phyloP scores from a whole-genome alignment of 2,113 vertebrate species.

The Cervus canadensis region DNA sequence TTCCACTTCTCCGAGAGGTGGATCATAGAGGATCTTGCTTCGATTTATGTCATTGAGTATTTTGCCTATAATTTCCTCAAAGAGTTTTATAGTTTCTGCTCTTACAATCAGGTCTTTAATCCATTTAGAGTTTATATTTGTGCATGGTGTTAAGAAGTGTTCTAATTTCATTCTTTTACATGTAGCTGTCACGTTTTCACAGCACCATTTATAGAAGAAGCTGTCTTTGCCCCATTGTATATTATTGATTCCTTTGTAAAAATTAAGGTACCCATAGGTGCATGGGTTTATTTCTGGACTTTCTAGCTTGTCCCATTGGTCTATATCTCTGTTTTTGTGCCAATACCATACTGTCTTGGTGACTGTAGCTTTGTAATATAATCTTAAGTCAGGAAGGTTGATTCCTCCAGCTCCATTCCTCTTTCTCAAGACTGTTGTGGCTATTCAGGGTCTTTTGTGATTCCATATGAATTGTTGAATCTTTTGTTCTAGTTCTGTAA shows the following conservation, averaged over 20 bases:
- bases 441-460: neutral
- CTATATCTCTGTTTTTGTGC: neutral
- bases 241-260: neutral
- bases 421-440: neutral
- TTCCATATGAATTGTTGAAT: neutral
- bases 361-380: neutral
- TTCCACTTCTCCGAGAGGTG: too few species aligned
- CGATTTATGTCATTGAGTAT: too few species aligned
- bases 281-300: neutral
- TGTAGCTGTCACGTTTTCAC: neutral
- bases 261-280: neutral
- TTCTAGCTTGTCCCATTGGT: neutral
- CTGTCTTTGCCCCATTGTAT: neutral
- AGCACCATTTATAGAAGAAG: neutral
- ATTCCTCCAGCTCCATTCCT: neutral
- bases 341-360: neutral
- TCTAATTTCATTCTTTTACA: neutral
- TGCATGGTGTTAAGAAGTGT: neutral
- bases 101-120: too few species aligned
- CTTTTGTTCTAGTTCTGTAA: neutral
- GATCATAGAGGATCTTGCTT: too few species aligned
- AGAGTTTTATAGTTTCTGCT: too few species aligned
- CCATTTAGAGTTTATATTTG: too few species aligned
- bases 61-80: too few species aligned
- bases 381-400: neutral